Conservation (phyloP, 2,888 invertebrate species). For the Amitus sp. region DNA sequence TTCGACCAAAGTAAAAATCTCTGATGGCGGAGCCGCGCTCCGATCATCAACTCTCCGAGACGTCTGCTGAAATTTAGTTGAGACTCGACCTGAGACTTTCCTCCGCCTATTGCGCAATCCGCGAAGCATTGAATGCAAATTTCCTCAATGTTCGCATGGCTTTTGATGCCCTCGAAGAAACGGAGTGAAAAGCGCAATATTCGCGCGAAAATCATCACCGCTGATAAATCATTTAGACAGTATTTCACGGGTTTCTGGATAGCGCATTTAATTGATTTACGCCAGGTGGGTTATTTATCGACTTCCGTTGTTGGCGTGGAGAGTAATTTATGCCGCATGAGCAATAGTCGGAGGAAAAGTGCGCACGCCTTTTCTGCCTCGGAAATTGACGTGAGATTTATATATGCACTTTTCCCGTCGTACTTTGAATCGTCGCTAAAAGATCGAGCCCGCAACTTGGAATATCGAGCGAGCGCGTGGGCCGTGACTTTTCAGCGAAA, state of each 20-base stretch:
- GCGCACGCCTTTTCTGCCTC: conserved; percentile 3
- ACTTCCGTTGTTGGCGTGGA: conserved; percentile 12
- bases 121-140: too few species aligned
- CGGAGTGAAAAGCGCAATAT: neutral
- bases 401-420: neutral
- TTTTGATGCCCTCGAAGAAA: neutral
- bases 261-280: conserved; percentile 18
- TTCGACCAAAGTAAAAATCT: conserved; percentile 58
- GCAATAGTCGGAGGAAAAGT: neutral
- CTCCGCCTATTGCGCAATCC: too few species aligned
- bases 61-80: too few species aligned
- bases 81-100: too few species aligned
- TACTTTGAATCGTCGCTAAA: too few species aligned
- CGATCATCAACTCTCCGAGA: too few species aligned
- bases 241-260: conserved; percentile 12
- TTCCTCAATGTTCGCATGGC: too few species aligned
- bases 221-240: neutral
- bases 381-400: conserved; percentile 10
- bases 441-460: neutral
- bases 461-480: neutral
- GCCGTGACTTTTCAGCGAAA: neutral
- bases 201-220: neutral
- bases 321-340: conserved; percentile 15
- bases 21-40: too few species aligned
- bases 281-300: conserved; percentile 11